phyloP scores from a whole-genome alignment of 2,113 vertebrate species.

The Solea senegalensis region DNA sequence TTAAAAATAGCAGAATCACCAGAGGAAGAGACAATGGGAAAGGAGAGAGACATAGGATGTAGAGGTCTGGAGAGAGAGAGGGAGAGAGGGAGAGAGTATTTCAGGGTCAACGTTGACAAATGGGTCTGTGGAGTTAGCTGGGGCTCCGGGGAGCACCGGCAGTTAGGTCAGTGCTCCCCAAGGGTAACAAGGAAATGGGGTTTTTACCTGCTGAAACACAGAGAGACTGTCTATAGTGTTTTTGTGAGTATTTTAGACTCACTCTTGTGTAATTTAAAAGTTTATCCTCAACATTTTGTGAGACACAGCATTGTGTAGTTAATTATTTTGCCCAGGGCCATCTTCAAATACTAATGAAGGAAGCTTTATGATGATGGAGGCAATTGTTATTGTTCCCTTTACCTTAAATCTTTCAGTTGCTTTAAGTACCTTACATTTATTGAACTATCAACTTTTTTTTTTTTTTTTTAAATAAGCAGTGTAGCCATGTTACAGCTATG shows the following conservation, averaged over 20 bases:
- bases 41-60: constrained; percentile 57
- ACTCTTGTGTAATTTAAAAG: constrained; percentile 30
- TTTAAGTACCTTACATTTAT: no score
- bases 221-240: constrained; percentile 6
- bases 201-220: constrained; percentile 68
- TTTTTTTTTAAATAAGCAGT: no score
- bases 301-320: neutral
- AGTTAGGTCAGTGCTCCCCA: constrained; percentile 79
- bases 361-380: no score
- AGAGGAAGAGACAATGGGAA: constrained; percentile 45
- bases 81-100: constrained; percentile 55
- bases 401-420: no score
- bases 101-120: constrained; percentile 83
- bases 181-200: constrained; percentile 63
- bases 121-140: constrained; percentile 74
- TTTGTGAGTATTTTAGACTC: constrained; percentile 29
- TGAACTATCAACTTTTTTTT: no score
- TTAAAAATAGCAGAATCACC: constrained; percentile 73
- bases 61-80: neutral
- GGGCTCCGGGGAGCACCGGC: constrained; percentile 71
- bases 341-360: no score
- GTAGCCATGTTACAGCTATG: no score
- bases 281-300: neutral
- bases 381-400: no score
- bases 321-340: no score